These are phyloP conservation scores for Oryctolagus cuniculus DNA, from an alignment of 2,113 vertebrate genomes.

Conservation along the genomic window DNA sequence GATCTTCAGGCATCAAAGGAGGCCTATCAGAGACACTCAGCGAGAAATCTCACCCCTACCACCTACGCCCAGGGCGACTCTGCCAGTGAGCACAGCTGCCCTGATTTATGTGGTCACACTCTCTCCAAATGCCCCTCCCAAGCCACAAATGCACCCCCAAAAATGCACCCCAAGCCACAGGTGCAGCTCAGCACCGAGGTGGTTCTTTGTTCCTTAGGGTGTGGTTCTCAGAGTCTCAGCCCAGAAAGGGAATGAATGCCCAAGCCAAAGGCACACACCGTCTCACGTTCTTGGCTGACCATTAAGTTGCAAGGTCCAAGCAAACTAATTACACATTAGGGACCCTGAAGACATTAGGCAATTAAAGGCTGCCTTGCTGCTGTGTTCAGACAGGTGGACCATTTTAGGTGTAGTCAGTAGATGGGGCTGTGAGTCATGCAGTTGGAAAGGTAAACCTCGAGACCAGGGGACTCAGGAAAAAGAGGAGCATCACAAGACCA, in stretches of 20 bases:
- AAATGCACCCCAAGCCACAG: background rate
- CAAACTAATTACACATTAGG: conserved; percentile 76
- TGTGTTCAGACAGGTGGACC: conserved; percentile 36
- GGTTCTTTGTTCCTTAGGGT: background rate
- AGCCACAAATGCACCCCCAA: background rate
- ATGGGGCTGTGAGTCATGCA: background rate
- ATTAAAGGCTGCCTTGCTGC: conserved; percentile 74
- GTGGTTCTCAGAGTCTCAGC: background rate
- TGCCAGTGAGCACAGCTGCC: background rate
- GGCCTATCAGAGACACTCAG: background rate
- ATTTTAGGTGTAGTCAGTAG: conserved; percentile 18
- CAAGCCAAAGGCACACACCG: background rate
- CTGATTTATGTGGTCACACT: no score
- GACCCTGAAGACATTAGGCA: conserved; percentile 63
- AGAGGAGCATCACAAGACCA: background rate
- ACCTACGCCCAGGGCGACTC: background rate
- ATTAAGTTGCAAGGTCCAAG: conserved; percentile 80
- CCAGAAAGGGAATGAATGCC: background rate
- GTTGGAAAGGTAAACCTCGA: background rate
- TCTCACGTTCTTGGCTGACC: conserved; percentile 53
- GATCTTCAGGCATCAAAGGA: background rate
- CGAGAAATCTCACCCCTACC: background rate
- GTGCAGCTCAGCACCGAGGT: background rate
- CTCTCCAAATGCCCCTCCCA: background rate
- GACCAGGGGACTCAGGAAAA: background rate